These are phyloP conservation scores for Epizoanthus ramosus DNA, from an alignment of 92 coral and sea anemone genomes.

Conservation along the genomic window DNA sequence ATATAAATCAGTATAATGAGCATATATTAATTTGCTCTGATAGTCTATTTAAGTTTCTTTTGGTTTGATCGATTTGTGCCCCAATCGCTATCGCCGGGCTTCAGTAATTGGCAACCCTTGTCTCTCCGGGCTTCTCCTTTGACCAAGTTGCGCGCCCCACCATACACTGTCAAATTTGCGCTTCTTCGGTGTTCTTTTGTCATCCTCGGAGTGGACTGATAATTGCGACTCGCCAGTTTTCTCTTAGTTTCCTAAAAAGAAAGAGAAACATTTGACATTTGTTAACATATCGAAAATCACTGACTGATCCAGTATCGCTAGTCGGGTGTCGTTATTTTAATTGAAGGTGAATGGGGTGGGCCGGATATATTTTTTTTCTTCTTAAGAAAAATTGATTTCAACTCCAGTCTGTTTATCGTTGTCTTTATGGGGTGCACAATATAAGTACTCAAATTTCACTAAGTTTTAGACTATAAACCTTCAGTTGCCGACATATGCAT, in stretches of 20 bases:
- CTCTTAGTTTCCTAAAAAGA: conserved; percentile 31
- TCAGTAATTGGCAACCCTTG: conserved; percentile 18
- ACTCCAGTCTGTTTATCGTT: too few relatives aligned
- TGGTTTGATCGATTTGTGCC: neutral
- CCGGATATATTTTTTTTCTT: too few relatives aligned
- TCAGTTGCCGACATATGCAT: too few relatives aligned
- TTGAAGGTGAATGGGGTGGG: too few relatives aligned
- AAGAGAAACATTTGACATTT: neutral
- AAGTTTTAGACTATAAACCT: too few relatives aligned
- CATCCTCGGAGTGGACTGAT: conserved; percentile 23
- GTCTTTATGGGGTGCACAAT: too few relatives aligned
- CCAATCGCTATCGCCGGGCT: neutral
- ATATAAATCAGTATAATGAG: conserved; percentile 8
- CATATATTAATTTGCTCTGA: conserved; percentile 13
- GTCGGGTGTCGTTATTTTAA: too few relatives aligned
- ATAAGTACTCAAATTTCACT: too few relatives aligned
- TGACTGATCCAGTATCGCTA: too few relatives aligned
- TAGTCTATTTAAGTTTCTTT: conserved; percentile 21
- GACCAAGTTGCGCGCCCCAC: conserved; percentile 10
- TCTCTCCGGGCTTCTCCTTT: neutral
- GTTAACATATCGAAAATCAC: too few relatives aligned
- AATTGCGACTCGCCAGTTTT: neutral
- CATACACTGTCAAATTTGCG: conserved; percentile 30
- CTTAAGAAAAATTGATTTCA: too few relatives aligned
- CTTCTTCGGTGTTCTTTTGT: neutral